These are phyloP conservation scores for Otis tarda DNA, from an alignment of 2,113 vertebrate species.

Conservation along the genomic window DNA sequence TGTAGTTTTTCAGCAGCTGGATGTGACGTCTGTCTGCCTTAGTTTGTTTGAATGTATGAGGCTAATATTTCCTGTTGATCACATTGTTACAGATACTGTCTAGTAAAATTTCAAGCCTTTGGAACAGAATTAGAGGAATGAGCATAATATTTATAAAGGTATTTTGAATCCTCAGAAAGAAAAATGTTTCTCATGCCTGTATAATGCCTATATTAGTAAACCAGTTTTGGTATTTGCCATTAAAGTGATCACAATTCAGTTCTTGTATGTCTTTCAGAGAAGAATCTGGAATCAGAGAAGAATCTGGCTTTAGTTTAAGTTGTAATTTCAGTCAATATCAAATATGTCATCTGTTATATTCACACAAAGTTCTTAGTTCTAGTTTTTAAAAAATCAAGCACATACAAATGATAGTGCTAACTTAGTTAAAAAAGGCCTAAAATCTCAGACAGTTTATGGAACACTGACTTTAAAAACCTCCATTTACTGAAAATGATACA, in stretches of 20 bases:
- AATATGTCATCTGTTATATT: background rate
- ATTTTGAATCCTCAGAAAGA: background rate
- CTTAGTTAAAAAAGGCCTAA: background rate
- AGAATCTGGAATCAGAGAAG: background rate
- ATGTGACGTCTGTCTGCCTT: background rate
- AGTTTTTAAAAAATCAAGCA: background rate
- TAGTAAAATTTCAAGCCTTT: background rate
- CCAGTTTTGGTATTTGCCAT: background rate
- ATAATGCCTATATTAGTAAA: background rate
- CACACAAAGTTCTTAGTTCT: background rate
- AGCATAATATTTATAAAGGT: background rate
- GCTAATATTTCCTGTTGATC: background rate
- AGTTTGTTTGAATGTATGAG: background rate
- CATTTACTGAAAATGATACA: accelerated
- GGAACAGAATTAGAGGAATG: background rate
- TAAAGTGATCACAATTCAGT: background rate
- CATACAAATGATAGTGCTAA: background rate
- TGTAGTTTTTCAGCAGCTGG: background rate
- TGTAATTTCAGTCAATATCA: background rate
- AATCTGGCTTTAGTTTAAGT: background rate
- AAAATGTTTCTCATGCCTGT: background rate
- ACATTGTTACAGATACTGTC: background rate
- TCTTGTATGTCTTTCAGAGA: background rate
- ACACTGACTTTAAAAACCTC: background rate
- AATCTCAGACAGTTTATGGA: background rate